Base-by-base conservation (phyloP, 2,888 invertebrate species). In the Phania funesta region DNA sequence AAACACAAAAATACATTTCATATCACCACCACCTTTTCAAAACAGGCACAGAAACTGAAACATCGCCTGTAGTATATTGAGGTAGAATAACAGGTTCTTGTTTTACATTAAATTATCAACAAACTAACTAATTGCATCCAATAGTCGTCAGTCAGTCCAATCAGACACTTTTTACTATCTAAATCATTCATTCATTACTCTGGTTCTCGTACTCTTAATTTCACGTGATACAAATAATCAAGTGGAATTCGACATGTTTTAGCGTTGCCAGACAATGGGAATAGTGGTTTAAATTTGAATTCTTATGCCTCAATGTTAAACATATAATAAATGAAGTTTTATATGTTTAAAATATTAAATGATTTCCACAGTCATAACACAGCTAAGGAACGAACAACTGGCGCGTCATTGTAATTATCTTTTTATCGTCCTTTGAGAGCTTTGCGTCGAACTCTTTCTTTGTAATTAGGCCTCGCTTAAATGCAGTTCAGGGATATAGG, bases 21-120 rank as follows among this genome's bases (percentile, higher is more conserved):
- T 78, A 70, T 75, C 82, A 60, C 70, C 58, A 22, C 50, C 22
- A 70, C 81, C 73, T 81, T 77, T 77, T 62, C 32, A 32, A 62
- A 16, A 24, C 9, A 5, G 60, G 24, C 38, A 60, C n/a, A n/a
- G 26, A 35, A 50, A 67, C 32, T n/a, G 24, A 64, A 54, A 38
- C 24, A 44, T 52, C 52, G 22, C 35, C 44, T 35, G 32, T 16
- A 48, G 8, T 38, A 20, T 20, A 26, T 44, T 13, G 29, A 64
- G 44, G 60, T 68, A 13, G 38, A 50, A 38, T 35, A 50, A 60
- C 35, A 52, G 29, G 46, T 50, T 24, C 67, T 46, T 38, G 6
- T 50, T 60, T 71, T 2, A 22, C 48, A 22, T 22, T 24, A 26
- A 38, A 48, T 46, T 54, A 78, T 64, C 46, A 70, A 9, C 22